Percentiles rank a stretch among this genome's conserved stretches.
These are phyloP conservation scores for Tychaedon coryphoeus DNA, from an alignment of 2,113 vertebrate species.

Conservation along the genomic window DNA sequence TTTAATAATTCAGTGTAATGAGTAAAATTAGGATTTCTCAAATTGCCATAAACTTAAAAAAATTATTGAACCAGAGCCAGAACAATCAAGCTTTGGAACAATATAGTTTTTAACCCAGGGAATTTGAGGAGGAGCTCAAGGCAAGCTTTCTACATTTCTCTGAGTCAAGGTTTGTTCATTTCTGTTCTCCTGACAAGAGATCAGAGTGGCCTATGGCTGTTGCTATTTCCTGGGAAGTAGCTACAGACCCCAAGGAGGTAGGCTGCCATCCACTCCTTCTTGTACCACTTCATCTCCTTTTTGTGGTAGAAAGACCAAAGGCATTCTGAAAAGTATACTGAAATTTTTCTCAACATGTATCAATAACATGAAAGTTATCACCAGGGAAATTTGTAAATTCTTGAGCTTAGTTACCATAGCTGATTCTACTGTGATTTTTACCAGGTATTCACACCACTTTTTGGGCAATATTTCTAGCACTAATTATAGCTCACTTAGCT, in stretches of 20 bases:
- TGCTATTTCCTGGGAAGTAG: background rate
- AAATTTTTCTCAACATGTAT: background rate
- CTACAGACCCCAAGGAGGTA: background rate
- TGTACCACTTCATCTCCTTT: background rate
- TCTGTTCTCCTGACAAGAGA: background rate
- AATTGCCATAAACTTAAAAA: background rate
- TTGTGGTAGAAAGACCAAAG: background rate
- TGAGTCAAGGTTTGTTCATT: background rate
- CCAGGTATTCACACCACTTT: background rate
- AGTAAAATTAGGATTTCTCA: background rate
- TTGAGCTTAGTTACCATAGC: background rate
- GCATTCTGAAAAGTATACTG: background rate
- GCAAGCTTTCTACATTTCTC: background rate
- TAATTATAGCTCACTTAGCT: background rate
- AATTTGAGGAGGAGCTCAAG: background rate
- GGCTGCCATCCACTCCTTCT: background rate
- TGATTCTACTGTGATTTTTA: background rate
- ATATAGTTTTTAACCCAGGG: background rate
- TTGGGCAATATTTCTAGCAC: background rate
- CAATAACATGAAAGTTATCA: background rate
- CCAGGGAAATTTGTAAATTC: background rate
- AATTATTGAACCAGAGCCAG: background rate
- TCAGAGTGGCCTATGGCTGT: background rate
- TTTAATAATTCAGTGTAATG: background rate
- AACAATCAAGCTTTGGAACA: background rate